Evolutionary conservation across 1,140 invertebrate genomes (phyloP), one percentile per base, ranked within the genome.

Genomic region (Eufriesea mexicana): DNA sequence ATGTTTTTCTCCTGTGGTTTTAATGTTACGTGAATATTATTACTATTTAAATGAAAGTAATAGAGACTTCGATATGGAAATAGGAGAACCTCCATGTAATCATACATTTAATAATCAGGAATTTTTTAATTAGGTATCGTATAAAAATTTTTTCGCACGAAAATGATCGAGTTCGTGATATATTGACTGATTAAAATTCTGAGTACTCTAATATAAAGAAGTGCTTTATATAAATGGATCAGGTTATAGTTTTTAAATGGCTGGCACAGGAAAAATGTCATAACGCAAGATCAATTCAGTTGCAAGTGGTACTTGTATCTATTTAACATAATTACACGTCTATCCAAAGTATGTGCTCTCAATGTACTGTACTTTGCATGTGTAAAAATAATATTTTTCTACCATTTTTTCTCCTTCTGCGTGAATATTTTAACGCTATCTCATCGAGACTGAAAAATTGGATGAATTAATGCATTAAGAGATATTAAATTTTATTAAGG

Each of bases 321-420:
- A 45, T 68, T 35, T 68, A 68, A 45, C 66, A 68, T 68, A 68
- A 68, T 68, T 47, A 68, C 12, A 45, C 23, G 42, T 35, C 14
- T 45, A 10, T 8, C 23, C 12, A n/a, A 45, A 45, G 12, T 45
- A 6, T 23, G 23, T 25, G 23, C 66, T n/a, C 7, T n/a, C n/a
- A 62, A 45, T 47, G 42, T 68, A 25, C 42, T 2, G 4, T 23
- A 23, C 12, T 66, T 45, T 23, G 64, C 66, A 45, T 45, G 20
- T 45, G n/a, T n/a, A 47, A 47, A 68, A 23, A n/a, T 23, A 68
- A 45, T 23, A 6, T 23, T 9, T 8, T 35, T 64, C n/a, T 67
- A n/a, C 5, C 12, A 10, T 23, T 0, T 42, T 64, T 42, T 42
- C 4, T 28, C 7, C 25, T n/a, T n/a, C n/a, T n/a, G 16, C 61